A percentile compares a stretch with the other conserved stretches of the same genome.
phyloP scores from a whole-genome alignment of 2,113 vertebrate genomes.

The Camelus bactrianus region DNA sequence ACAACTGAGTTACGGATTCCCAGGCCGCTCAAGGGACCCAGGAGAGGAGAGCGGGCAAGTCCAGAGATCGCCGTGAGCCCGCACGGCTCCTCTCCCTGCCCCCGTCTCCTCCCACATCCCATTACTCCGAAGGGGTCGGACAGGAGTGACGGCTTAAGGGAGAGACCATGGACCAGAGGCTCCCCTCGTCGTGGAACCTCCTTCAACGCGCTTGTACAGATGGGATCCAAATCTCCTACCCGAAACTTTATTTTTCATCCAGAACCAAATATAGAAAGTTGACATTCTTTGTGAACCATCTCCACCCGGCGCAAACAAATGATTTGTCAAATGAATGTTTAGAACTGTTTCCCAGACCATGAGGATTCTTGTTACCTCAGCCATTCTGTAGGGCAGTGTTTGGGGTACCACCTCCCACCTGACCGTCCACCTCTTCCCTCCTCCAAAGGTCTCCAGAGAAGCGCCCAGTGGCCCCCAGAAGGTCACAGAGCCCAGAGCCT shows the following conservation, averaged over 20 bases:
- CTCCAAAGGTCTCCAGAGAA: neutral
- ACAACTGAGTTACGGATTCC: neutral
- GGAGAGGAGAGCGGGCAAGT: neutral
- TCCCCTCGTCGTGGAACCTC: neutral
- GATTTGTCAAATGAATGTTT: neutral
- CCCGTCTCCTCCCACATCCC: neutral
- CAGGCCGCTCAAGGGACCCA: neutral
- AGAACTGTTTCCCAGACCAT: neutral
- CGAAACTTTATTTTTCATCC: neutral
- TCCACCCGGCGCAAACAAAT: neutral
- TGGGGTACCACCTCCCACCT: neutral
- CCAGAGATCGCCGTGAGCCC: neutral
- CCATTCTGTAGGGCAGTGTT: neutral
- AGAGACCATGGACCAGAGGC: fast-evolving
- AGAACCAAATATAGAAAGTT: neutral
- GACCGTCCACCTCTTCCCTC: neutral
- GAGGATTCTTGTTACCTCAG: neutral
- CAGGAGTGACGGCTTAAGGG: neutral
- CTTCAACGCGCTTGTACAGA: neutral
- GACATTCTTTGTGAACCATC: neutral
- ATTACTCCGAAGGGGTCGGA: neutral
- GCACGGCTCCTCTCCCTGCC: neutral
- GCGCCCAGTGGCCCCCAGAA: neutral
- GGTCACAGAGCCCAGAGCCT: neutral
- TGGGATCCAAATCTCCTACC: neutral